phyloP scores from a whole-genome alignment of 2,888 invertebrate species.

The Tachina grossa region DNA sequence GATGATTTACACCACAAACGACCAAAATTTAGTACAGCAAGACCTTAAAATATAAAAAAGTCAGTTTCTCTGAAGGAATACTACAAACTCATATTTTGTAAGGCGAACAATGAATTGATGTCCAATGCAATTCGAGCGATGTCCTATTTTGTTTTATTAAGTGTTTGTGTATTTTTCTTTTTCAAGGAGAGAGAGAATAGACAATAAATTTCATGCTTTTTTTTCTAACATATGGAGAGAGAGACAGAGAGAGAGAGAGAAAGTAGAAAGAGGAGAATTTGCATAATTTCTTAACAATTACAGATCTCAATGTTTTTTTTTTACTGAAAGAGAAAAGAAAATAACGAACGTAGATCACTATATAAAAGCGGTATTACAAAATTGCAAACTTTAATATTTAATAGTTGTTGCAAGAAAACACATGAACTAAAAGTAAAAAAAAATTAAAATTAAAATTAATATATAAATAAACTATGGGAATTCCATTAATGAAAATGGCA shows the following conservation, averaged over 20 bases:
- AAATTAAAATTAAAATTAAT: constrained; percentile 16
- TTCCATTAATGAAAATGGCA: constrained; percentile 68
- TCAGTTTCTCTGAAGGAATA: not conserved
- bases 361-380: constrained; percentile 59
- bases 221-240: too few relatives aligned
- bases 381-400: constrained; percentile 50
- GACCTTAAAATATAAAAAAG: constrained; percentile 55
- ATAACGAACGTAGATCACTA: constrained; percentile 55
- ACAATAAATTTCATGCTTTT: constrained; percentile 67
- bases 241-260: constrained; percentile 69
- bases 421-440: not conserved
- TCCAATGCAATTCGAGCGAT: not conserved
- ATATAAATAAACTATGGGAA: constrained; percentile 56
- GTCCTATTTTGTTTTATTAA: not conserved
- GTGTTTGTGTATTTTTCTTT: constrained; percentile 55
- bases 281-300: constrained; percentile 8
- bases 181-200: constrained; percentile 73
- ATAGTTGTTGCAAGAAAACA: constrained; percentile 35
- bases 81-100: not conserved
- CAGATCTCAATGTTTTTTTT: constrained; percentile 67
- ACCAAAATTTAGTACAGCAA: constrained; percentile 58
- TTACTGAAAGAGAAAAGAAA: constrained; percentile 33
- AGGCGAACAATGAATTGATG: not conserved
- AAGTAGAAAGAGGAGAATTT: constrained; percentile 38
- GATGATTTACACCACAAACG: constrained; percentile 85